Evolutionary conservation across 35 echinoderm and acorn worm genomes (phyloP).

Genomic region (Nesometra sesokonis): DNA sequence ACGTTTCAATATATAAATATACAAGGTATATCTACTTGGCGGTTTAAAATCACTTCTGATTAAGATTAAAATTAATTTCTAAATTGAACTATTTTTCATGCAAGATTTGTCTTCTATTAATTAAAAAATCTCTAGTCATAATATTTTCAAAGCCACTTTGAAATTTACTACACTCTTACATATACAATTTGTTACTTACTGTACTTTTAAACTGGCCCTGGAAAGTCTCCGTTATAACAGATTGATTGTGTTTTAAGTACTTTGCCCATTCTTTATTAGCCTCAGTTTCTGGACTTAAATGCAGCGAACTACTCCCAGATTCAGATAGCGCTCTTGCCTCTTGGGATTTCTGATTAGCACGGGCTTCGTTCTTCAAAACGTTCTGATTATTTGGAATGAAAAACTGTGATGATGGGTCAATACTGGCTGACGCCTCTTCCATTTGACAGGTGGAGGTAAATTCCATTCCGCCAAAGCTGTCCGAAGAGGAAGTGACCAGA

Average conservation of each 20-base stretch:
- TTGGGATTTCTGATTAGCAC: not conserved
- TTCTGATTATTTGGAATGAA: not conserved
- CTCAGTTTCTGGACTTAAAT: conserved; percentile 8
- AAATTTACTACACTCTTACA: not conserved
- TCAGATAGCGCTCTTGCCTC: not conserved
- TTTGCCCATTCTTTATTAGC: conserved; percentile 69
- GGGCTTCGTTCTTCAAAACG: not conserved
- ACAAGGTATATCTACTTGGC: no score
- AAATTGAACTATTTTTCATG: no score
- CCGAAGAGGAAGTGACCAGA: not conserved
- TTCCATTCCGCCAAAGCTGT: not conserved
- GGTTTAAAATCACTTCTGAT: no score
- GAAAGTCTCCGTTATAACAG: conserved; percentile 85
- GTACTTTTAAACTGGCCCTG: conserved; percentile 99
- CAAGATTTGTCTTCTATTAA: no score
- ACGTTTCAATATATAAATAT: no score
- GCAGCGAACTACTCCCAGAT: not conserved
- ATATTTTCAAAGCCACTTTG: no score
- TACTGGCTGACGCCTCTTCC: not conserved
- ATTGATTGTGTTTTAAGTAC: conserved; percentile 61
- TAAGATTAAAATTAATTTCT: no score
- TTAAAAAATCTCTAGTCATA: no score
- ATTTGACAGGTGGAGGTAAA: not conserved
- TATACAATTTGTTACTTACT: conserved; percentile 56
- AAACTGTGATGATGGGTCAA: not conserved